Evolutionary conservation across 2,113 vertebrate species (phyloP).

Genomic region (Eolophus roseicapilla): DNA sequence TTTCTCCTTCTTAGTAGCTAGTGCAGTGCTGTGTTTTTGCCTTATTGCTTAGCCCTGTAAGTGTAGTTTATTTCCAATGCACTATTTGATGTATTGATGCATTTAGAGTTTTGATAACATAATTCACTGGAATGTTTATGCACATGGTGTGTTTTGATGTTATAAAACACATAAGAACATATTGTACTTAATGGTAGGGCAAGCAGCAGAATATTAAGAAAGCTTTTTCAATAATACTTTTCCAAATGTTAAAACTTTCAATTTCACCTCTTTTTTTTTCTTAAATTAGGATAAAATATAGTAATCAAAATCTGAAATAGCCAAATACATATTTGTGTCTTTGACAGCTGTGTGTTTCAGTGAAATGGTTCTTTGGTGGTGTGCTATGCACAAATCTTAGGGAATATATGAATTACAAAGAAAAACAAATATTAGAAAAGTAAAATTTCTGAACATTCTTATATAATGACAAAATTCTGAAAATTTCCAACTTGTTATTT

Average conservation of each 20-base stretch:
- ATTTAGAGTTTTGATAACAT: not conserved
- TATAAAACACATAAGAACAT: slow-evolving; percentile 23
- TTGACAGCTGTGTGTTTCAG: not conserved
- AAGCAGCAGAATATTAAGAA: slow-evolving; percentile 40
- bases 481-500: not conserved
- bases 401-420: not conserved
- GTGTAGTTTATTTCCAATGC: not conserved
- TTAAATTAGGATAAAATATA: not conserved
- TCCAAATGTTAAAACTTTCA: slow-evolving; percentile 9
- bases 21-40: not conserved
- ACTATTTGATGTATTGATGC: not conserved
- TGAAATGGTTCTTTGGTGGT: not conserved
- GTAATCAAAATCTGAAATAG: not conserved
- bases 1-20: not conserved
- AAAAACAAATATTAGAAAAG: not conserved
- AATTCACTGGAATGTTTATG: slow-evolving; percentile 29
- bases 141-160: not conserved
- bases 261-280: not conserved
- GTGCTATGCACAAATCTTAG: not conserved
- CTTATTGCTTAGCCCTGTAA: not conserved
- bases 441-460: not conserved
- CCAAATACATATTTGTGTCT: not conserved
- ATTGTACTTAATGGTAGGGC: slow-evolving; percentile 36
- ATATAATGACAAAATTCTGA: not conserved
- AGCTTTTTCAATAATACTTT: slow-evolving; percentile 30